phyloP scores from a whole-genome alignment of 2,113 vertebrate species.

The Chlamydotis undulata region DNA sequence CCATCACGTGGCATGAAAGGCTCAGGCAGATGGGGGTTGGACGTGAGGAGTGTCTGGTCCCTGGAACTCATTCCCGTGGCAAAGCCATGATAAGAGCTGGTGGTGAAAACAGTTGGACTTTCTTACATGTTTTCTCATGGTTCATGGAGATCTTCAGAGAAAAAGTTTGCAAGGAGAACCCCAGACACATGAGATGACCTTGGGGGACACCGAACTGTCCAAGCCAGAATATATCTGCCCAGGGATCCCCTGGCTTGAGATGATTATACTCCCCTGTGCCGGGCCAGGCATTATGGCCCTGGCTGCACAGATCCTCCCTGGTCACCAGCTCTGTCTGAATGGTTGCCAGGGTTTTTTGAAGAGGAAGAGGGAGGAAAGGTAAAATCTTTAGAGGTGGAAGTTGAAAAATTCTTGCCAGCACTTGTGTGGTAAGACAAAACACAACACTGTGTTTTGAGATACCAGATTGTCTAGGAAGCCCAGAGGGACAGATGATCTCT shows the following conservation, averaged over 20 bases:
- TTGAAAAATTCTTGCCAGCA: not conserved
- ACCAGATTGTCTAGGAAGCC: not conserved
- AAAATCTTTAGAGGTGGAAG: not conserved
- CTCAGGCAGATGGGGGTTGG: not conserved
- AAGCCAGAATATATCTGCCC: not conserved
- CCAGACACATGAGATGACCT: not conserved
- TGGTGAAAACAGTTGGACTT: not conserved
- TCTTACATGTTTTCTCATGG: not conserved
- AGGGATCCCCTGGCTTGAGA: not conserved
- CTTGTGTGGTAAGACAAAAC: not conserved
- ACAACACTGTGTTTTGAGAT: not conserved
- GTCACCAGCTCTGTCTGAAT: not conserved
- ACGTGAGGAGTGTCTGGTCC: not conserved
- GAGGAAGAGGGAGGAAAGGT: not conserved
- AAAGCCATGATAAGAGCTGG: not conserved
- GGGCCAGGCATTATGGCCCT: not conserved
- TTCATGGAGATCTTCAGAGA: not conserved
- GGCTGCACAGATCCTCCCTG: not conserved
- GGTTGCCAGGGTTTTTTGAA: not conserved
- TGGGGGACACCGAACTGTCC: not conserved
- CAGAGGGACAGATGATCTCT: not conserved
- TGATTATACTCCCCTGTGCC: not conserved
- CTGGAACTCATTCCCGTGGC: not conserved
- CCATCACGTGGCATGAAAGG: not conserved
- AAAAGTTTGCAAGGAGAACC: not conserved